A percentile compares a stretch with the other conserved stretches of the same genome.
Evolutionary conservation across 2,797 vertebrate genomes (phyloP).

Genomic region (Sus cebifrons): DNA sequence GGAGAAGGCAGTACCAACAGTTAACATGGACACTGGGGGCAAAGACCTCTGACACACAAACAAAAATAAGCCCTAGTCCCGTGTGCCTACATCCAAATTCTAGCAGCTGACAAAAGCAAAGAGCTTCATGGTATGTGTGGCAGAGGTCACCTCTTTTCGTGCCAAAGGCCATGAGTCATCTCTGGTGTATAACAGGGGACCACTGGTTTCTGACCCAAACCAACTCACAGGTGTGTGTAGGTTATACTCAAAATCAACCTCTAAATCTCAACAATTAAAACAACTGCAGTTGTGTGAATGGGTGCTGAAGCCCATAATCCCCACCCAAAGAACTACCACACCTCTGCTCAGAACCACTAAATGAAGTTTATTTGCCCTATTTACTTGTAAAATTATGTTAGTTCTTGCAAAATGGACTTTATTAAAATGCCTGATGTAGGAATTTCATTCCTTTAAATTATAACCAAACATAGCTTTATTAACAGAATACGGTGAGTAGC

Average conservation of each 20-base stretch:
- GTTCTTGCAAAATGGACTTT: slow-evolving; percentile 12
- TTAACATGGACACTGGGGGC: neutral
- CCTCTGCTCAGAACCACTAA: slow-evolving; percentile 60
- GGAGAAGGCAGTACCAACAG: too few relatives aligned
- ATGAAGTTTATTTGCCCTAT: neutral
- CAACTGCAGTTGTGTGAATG: neutral
- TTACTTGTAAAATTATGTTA: slow-evolving; percentile 58
- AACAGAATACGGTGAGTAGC: neutral
- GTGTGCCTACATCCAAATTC: neutral
- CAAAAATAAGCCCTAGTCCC: neutral
- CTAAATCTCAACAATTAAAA: slow-evolving; percentile 50
- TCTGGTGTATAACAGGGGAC: neutral
- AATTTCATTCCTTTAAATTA: neutral
- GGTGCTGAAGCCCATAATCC: slow-evolving; percentile 48
- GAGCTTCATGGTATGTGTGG: neutral
- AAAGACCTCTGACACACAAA: neutral
- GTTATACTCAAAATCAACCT: neutral
- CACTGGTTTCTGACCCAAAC: neutral
- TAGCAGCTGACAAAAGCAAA: neutral
- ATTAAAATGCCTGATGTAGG: neutral
- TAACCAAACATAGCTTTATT: neutral
- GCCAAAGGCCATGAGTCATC: neutral
- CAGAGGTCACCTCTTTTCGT: neutral
- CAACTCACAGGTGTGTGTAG: accelerated
- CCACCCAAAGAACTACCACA: neutral